Conservation (phyloP, 2,113 vertebrate species). For the Poeciliopsis retropinna region DNA sequence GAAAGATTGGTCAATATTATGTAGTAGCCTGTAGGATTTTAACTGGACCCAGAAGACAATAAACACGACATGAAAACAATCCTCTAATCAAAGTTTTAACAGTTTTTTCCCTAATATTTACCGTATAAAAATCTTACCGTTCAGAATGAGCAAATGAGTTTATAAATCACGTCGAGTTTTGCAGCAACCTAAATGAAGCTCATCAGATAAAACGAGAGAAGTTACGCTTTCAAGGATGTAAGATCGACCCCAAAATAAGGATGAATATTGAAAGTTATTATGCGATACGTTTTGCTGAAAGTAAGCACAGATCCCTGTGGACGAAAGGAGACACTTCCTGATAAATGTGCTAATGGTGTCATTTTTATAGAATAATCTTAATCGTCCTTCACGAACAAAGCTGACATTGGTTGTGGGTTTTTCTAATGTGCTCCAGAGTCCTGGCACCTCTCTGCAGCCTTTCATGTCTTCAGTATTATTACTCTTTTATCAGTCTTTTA, state of each 20-base stretch:
- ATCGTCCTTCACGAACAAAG: slow-evolving; percentile 53
- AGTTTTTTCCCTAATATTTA: not conserved
- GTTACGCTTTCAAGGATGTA: slow-evolving; percentile 26
- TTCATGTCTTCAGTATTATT: slow-evolving; percentile 44
- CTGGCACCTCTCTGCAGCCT: slow-evolving; percentile 39
- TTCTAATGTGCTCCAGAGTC: slow-evolving; percentile 16
- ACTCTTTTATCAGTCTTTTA: slow-evolving; percentile 44
- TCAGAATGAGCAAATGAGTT: not conserved
- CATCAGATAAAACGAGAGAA: slow-evolving; percentile 22
- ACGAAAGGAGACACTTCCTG: slow-evolving; percentile 9
- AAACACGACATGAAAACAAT: no score
- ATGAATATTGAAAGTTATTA: slow-evolving; percentile 37
- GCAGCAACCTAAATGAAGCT: not conserved
- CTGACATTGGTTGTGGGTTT: slow-evolving; percentile 37
- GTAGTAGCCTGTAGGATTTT: no score
- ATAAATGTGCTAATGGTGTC: slow-evolving; percentile 34
- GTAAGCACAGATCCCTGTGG: slow-evolving; percentile 9
- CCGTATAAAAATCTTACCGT: not conserved
- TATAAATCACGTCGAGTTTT: slow-evolving; percentile 4
- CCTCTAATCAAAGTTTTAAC: no score
- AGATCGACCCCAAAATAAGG: slow-evolving; percentile 19
- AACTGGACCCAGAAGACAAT: no score
- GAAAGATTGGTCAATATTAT: no score
- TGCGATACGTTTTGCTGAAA: not conserved
- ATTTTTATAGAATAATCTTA: slow-evolving; percentile 35